Conservation (phyloP, 2,797 vertebrate genomes). For the Centroberyx gerrardi region DNA sequence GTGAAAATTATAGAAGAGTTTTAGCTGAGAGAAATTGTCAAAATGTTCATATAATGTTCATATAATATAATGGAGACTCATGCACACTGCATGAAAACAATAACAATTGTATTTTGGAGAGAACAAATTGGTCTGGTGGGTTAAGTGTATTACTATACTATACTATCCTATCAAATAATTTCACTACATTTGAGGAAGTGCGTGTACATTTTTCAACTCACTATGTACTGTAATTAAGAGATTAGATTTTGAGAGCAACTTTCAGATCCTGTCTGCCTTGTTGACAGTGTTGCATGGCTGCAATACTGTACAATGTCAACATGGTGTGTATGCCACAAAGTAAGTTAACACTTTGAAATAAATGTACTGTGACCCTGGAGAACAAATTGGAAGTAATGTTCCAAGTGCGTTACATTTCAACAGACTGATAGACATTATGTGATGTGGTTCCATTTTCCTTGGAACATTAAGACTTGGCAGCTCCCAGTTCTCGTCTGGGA, state of each 20-base stretch:
- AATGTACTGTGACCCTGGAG: neutral
- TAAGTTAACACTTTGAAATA: neutral
- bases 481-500: slow-evolving; percentile 18
- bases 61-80: too few relatives aligned
- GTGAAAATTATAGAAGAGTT: neutral
- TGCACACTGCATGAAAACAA: too few relatives aligned
- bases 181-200: neutral
- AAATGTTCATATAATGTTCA: too few relatives aligned
- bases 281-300: neutral
- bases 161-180: too few relatives aligned
- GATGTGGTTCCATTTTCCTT: neutral
- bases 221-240: neutral
- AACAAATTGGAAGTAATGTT: neutral
- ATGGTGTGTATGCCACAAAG: neutral
- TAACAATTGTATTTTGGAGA: too few relatives aligned
- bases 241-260: neutral
- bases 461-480: slow-evolving; percentile 16
- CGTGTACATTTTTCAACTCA: neutral
- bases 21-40: too few relatives aligned
- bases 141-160: too few relatives aligned
- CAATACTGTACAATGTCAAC: neutral
- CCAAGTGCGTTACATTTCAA: neutral
- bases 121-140: too few relatives aligned
- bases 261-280: neutral
- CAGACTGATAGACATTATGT: neutral